These are phyloP conservation scores for Lysiphlebus fabarum DNA, from an alignment of 1,140 invertebrate species.

Conservation along the genomic window DNA sequence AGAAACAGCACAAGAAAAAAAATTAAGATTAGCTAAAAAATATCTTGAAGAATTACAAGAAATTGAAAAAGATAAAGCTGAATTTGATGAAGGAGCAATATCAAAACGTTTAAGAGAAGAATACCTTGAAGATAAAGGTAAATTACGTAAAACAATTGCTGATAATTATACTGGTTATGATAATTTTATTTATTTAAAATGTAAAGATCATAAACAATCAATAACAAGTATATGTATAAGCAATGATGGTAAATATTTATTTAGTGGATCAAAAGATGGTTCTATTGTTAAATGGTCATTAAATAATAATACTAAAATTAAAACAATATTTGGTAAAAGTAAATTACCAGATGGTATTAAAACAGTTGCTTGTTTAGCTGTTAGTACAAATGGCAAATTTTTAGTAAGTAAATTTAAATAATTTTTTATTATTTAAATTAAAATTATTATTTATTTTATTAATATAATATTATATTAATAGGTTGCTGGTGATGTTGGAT, in stretches of 20 bases:
- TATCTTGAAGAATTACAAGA: conserved; percentile 83
- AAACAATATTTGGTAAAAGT: conserved; percentile 56
- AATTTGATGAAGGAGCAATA: conserved; percentile 67
- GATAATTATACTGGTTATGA: conserved; percentile 60
- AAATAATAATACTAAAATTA: conserved; percentile 56
- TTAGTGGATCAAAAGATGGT: conserved; percentile 85
- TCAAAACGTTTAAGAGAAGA: conserved; percentile 75
- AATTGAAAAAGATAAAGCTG: conserved; percentile 70
- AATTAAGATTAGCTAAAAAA: conserved; percentile 80
- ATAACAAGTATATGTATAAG: conserved; percentile 82
- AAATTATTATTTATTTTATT: conserved; percentile 26
- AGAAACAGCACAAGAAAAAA: conserved; percentile 86
- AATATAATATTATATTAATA: conserved; percentile 23
- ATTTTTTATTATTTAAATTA: conserved; percentile 15
- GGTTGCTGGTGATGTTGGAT: conserved; percentile 66
- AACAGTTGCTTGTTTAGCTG: conserved; percentile 66
- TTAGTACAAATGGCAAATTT: conserved; percentile 83
- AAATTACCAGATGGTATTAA: conserved; percentile 52
- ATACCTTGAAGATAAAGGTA: conserved; percentile 80
- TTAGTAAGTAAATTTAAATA: conserved; percentile 58
- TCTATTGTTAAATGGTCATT: conserved; percentile 80
- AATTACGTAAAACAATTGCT: conserved; percentile 71
- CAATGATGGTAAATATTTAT: conserved; percentile 70
- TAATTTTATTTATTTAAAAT: conserved; percentile 59
- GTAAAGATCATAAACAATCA: conserved; percentile 72